Evolutionary conservation across 2,888 invertebrate genomes (phyloP).

Genomic region (Cephus pulcher): DNA sequence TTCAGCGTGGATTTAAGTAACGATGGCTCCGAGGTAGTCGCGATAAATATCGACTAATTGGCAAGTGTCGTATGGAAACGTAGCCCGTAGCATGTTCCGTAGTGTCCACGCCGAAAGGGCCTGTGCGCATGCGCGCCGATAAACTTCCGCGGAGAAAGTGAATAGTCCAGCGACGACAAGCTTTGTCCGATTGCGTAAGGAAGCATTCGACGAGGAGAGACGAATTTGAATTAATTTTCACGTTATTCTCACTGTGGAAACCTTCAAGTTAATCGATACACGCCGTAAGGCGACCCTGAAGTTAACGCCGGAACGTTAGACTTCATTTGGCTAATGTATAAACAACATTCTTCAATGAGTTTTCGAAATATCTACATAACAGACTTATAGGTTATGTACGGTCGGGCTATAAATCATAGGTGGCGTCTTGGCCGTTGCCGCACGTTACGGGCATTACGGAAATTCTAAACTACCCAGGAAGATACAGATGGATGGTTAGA

Average conservation of each 20-base stretch:
- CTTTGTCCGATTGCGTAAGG: background rate
- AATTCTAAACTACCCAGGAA: background rate
- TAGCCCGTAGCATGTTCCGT: background rate
- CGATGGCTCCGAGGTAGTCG: background rate
- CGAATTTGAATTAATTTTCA: background rate
- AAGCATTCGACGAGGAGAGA: background rate
- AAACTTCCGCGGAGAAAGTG: background rate
- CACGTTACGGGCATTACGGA: background rate
- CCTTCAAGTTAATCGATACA: background rate
- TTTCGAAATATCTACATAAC: background rate
- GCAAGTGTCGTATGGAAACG: background rate
- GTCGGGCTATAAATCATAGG: background rate
- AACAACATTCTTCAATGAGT: background rate
- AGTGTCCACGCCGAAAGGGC: background rate
- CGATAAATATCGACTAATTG: background rate
- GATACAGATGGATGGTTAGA: background rate
- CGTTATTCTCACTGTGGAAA: background rate
- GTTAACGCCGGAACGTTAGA: background rate
- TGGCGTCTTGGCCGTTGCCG: background rate
- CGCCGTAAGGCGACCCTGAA: background rate
- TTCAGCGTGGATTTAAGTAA: background rate
- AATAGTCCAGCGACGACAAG: background rate
- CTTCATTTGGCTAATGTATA: background rate
- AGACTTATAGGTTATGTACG: background rate
- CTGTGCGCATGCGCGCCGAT: background rate